These are phyloP conservation scores for Cromileptes altivelis DNA, from an alignment of 2,113 vertebrate species.

Conservation along the genomic window DNA sequence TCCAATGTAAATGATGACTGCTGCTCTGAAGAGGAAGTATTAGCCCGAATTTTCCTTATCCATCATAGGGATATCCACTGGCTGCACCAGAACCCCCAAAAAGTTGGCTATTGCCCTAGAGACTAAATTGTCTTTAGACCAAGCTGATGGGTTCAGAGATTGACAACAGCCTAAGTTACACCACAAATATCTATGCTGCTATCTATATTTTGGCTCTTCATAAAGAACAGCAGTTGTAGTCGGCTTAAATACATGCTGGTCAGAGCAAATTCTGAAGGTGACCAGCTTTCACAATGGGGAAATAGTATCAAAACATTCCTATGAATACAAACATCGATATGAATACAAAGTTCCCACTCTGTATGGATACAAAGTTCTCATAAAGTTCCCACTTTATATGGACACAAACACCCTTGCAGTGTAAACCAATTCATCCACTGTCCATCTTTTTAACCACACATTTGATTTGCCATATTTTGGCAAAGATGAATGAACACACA, in stretches of 20 bases:
- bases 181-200: not conserved
- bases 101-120: no score
- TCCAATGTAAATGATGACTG: no score
- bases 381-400: not conserved
- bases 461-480: not conserved
- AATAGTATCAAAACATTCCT: not conserved
- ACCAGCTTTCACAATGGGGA: not conserved
- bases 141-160: no score
- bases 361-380: not conserved
- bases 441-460: not conserved
- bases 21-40: no score
- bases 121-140: no score
- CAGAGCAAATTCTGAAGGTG: not conserved
- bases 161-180: not conserved
- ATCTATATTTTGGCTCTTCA: not conserved
- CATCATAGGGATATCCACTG: no score
- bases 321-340: not conserved
- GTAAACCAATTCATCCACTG: not conserved
- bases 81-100: no score
- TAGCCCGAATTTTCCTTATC: no score
- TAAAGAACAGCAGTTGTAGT: not conserved
- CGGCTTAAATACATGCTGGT: not conserved
- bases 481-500: conserved; percentile 16
- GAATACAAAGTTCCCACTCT: not conserved
- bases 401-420: not conserved